Conservation (phyloP, 2,113 vertebrate genomes). For the Mus spicilegus region DNA sequence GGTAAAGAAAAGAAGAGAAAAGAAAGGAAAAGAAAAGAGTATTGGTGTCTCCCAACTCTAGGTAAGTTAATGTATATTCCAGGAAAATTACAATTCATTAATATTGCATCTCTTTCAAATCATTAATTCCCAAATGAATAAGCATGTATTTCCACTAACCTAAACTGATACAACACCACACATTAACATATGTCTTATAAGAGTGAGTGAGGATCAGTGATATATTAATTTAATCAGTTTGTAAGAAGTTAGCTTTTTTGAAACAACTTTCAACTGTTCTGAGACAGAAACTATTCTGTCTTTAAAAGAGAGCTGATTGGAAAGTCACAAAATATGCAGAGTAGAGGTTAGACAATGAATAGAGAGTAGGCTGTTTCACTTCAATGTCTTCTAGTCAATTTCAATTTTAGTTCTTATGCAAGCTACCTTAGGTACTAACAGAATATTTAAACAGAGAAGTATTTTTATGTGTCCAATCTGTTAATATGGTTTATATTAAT, state of each 20-base stretch:
- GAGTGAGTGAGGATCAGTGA: background rate
- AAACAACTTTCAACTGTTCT: slow-evolving; percentile 56
- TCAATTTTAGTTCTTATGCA: slow-evolving; percentile 33
- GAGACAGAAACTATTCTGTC: slow-evolving; percentile 19
- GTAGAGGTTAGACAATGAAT: slow-evolving; percentile 47
- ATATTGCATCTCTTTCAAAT: background rate
- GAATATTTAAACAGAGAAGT: slow-evolving; percentile 30
- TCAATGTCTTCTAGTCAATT: slow-evolving; percentile 67
- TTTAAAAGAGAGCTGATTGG: slow-evolving; percentile 26
- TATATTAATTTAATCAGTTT: slow-evolving; percentile 34
- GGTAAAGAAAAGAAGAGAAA: no score
- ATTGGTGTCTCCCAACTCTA: background rate
- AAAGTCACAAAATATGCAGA: slow-evolving; percentile 45
- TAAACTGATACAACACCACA: background rate
- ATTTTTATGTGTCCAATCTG: slow-evolving; percentile 8
- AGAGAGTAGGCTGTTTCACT: background rate
- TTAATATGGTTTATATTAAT: slow-evolving; percentile 45
- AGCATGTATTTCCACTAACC: background rate
- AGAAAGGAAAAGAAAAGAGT: no score
- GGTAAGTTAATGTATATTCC: background rate
- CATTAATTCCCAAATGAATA: background rate
- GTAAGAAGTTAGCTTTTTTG: background rate
- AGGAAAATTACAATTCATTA: background rate
- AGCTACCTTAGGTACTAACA: background rate
- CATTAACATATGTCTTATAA: background rate